These are phyloP conservation scores for Dolichomitus sp. DNA, from an alignment of 2,888 invertebrate genomes.

Conservation along the genomic window DNA sequence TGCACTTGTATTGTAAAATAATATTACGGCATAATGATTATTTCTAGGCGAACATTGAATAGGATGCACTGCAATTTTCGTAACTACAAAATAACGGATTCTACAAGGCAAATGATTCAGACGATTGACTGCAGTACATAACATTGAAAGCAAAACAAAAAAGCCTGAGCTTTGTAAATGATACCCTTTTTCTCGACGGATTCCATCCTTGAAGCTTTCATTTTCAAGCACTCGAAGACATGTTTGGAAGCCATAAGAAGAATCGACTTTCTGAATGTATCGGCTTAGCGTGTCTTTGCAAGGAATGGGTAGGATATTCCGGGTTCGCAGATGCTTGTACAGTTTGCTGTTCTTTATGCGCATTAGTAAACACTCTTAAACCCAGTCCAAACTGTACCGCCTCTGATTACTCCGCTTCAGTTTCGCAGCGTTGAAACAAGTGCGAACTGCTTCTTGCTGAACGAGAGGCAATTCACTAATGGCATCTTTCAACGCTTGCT, in stretches of 20 bases:
- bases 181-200: background rate
- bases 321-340: conserved; percentile 40
- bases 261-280: background rate
- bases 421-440: conserved; percentile 58
- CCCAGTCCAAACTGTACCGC: conserved; percentile 51
- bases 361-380: conserved; percentile 47
- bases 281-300: too few species aligned
- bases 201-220: conserved; percentile 2
- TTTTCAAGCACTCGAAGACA: background rate
- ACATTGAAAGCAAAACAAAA: background rate
- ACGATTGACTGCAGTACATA: background rate
- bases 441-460: conserved; percentile 54
- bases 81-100: too few species aligned
- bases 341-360: conserved; percentile 44
- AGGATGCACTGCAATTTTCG: too few species aligned
- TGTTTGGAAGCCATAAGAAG: background rate
- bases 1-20: too few species aligned
- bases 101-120: too few species aligned
- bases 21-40: too few species aligned
- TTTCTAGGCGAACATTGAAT: too few species aligned
- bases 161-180: background rate
- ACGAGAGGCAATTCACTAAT: conserved; percentile 44
- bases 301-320: conserved; percentile 60
- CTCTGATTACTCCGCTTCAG: conserved; percentile 30
- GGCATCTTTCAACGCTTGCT: conserved; percentile 37